These are phyloP conservation scores for Cebidichthys violaceus DNA, from an alignment of 2,113 vertebrate species.

Conservation along the genomic window DNA sequence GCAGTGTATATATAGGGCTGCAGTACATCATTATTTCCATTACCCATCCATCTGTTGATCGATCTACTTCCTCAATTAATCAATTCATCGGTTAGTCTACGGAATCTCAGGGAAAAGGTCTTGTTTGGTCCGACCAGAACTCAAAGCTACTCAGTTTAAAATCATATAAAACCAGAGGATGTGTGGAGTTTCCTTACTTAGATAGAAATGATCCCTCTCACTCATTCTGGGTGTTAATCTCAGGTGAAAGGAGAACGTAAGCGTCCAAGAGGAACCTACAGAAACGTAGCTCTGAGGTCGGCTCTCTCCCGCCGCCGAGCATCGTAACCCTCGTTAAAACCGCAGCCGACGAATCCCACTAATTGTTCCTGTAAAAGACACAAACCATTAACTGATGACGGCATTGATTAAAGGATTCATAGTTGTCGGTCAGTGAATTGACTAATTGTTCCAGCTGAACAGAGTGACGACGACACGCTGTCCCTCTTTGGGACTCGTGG, in stretches of 20 bases:
- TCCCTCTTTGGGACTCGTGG: neutral
- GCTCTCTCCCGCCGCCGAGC: neutral
- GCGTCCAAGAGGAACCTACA: neutral
- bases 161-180: neutral
- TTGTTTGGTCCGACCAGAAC: neutral
- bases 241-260: neutral
- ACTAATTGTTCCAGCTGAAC: neutral
- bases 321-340: neutral
- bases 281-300: neutral
- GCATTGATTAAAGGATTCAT: no score
- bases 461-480: neutral
- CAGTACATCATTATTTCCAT: neutral
- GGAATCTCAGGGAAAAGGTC: neutral
- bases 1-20: neutral
- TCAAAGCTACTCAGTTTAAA: neutral
- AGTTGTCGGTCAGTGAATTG: neutral
- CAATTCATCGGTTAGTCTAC: neutral
- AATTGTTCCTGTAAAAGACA: neutral
- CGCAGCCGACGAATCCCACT: neutral
- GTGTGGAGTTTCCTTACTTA: no score
- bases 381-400: neutral
- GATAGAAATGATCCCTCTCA: neutral
- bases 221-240: neutral
- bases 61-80: neutral
- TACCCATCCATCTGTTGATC: neutral